Evolutionary conservation across 2,888 invertebrate genomes (phyloP), one percentile per base, ranked within the genome.

Genomic region (Molanna angustata): DNA sequence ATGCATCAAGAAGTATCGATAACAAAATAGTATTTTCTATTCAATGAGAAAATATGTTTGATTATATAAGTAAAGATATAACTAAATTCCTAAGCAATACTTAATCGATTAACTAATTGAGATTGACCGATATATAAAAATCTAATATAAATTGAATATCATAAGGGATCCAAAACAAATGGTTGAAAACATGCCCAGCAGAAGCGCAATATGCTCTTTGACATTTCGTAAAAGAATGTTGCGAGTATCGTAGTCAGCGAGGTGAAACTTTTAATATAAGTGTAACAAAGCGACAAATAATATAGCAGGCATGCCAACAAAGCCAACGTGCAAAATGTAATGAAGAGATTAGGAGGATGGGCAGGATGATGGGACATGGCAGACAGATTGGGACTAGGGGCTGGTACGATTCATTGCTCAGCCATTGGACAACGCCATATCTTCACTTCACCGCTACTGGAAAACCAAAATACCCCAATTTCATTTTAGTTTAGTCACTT

Each of bases 391-490:
- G 59, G 59, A 59, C 45, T 52, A 59, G 59, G 59, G 59, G 49
- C 49, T 51, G 59, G 59, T 52, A 54, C 64, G 63, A 66, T 65
- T 73, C 70, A 73, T 68, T 69, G 69, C 66, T 76, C 75, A 67
- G 66, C 65, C 55, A 57, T 50, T 67, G 69, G 60, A 64, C 73
- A 64, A 63, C 76, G 73, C 84, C 84, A 84, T 69, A 83, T 79
- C 71, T 83, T 84, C 73, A 84, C 82, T 72, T 84, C 84, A 70
- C 84, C 84, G 77, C 82, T 81, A 78, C 84, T 84, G 84, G 69
- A 84, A 84, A 67, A 59, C 54, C 57, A 59, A 61, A 50, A 61
- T 46, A 53, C 51, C 54, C 43, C 27, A 14, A 22, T n/a, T n/a
- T n/a, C n/a, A n/a, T n/a, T n/a, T n/a, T n/a, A n/a, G n/a, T 47